These are phyloP conservation scores for Vollenhovia emeryi DNA, from an alignment of 1,140 invertebrate species.

Conservation along the genomic window DNA sequence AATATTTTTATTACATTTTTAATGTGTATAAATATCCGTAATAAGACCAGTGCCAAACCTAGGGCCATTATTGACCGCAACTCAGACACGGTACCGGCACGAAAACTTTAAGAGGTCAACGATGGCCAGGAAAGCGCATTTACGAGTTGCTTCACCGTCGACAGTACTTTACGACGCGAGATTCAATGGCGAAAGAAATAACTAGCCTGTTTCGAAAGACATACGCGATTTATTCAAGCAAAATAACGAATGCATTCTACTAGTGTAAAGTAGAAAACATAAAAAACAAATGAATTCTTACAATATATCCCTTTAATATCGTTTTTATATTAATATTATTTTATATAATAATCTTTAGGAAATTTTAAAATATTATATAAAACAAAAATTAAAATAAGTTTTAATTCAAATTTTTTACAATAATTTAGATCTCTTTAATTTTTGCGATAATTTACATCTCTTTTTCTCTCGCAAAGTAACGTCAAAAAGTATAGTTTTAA, in stretches of 20 bases:
- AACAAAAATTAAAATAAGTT: neutral
- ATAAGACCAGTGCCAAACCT: neutral
- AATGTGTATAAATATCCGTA: neutral
- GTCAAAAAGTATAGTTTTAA: neutral
- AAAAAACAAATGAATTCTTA: neutral
- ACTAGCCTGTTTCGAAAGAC: slow-evolving; percentile 37
- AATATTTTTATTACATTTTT: neutral
- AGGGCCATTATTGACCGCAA: slow-evolving; percentile 22
- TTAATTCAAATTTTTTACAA: neutral
- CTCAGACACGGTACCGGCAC: slow-evolving; percentile 14
- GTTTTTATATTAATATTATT: neutral
- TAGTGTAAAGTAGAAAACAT: neutral
- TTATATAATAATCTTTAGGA: neutral
- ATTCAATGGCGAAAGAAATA: slow-evolving; percentile 54
- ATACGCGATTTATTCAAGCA: slow-evolving; percentile 1
- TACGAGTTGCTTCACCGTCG: slow-evolving; percentile 37
- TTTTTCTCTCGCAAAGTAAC: neutral
- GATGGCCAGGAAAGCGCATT: slow-evolving; percentile 36
- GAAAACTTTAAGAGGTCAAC: slow-evolving; percentile 40
- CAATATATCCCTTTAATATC: neutral
- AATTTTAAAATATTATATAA: neutral
- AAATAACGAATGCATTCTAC: neutral
- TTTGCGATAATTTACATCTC: neutral
- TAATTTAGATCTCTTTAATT: neutral
- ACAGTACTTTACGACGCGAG: slow-evolving; percentile 30